phyloP scores from a whole-genome alignment of 2,797 vertebrate genomes.

The Podargus strigoides region DNA sequence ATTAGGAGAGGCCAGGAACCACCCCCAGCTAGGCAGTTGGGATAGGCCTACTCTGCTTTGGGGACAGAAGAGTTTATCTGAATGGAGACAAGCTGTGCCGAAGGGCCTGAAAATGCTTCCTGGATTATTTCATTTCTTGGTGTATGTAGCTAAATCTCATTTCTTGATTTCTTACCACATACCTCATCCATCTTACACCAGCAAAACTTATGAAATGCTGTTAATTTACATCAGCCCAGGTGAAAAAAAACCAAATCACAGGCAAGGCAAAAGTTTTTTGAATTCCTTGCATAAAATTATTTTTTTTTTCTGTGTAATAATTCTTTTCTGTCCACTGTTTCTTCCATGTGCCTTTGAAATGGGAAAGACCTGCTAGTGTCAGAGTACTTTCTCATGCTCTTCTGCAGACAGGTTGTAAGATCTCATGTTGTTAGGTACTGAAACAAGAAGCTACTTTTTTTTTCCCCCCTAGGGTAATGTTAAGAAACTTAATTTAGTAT shows the following conservation, averaged over 20 bases:
- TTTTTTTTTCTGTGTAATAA: neutral
- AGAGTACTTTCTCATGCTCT: neutral
- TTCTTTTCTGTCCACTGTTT: neutral
- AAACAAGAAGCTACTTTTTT: neutral
- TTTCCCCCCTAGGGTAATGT: accelerated
- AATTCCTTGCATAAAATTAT: neutral
- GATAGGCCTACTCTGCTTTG: neutral
- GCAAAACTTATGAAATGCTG: neutral
- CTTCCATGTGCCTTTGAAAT: neutral
- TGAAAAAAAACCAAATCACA: neutral
- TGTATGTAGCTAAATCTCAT: neutral
- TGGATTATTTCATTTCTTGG: neutral
- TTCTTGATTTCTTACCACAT: neutral
- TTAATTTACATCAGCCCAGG: neutral
- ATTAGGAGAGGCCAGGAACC: neutral
- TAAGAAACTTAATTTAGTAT: neutral
- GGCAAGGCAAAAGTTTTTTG: neutral
- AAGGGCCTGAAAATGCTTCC: neutral
- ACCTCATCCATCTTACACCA: neutral
- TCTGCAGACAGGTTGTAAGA: neutral
- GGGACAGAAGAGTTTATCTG: neutral
- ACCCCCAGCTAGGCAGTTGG: accelerated
- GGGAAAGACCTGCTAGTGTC: neutral
- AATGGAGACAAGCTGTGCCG: neutral
- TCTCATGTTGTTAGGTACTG: neutral